A percentile compares a stretch with the other conserved stretches of the same genome.
These are phyloP conservation scores for Corynorhinus townsendii DNA, from an alignment of 2,113 vertebrate species.

Conservation along the genomic window DNA sequence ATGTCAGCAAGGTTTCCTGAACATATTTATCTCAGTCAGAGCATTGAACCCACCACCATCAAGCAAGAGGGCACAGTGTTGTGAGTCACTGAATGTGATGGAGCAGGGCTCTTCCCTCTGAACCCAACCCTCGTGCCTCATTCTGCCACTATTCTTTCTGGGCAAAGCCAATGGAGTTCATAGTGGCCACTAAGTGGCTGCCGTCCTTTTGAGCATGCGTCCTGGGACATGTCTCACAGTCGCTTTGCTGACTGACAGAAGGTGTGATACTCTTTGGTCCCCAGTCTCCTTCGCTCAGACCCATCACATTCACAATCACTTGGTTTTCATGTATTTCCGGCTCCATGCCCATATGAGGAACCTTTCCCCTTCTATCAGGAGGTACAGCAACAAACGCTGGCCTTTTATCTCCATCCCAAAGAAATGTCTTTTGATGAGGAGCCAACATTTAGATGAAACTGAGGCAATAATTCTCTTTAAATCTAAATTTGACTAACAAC, in stretches of 20 bases:
- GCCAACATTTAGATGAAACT: background rate
- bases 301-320: background rate
- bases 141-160: background rate
- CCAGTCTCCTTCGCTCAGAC: background rate
- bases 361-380: background rate
- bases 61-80: background rate
- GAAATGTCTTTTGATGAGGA: background rate
- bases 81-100: background rate
- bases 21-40: background rate
- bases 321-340: background rate
- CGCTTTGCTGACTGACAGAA: background rate
- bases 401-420: background rate
- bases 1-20: background rate
- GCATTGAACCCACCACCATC: background rate
- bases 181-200: background rate
- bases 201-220: background rate
- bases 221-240: background rate
- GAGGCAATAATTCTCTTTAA: background rate
- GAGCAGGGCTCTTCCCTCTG: background rate
- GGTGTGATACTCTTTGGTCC: background rate
- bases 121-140: background rate
- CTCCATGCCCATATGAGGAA: background rate
- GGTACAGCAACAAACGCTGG: background rate
- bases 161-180: background rate
- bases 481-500: background rate